These are phyloP conservation scores for Tupiocoris notatus DNA, from an alignment of 2,888 invertebrate species.

Conservation along the genomic window DNA sequence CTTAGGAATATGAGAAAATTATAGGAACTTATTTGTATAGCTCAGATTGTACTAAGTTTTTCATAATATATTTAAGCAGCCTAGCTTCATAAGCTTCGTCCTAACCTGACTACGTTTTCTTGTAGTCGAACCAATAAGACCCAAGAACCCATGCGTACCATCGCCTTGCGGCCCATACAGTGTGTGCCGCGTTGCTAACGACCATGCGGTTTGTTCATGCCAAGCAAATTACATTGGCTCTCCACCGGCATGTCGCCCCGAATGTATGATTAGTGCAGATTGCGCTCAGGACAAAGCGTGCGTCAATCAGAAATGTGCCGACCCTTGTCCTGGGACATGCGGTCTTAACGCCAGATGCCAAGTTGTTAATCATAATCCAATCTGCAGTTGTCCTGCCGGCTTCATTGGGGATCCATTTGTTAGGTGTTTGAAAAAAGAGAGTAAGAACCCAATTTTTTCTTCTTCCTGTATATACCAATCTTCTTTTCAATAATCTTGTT, in stretches of 20 bases:
- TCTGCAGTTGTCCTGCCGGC: conserved; percentile 63
- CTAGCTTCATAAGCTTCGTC: too few relatives aligned
- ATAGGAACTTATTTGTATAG: too few relatives aligned
- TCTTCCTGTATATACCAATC: not conserved
- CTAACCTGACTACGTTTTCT: too few relatives aligned
- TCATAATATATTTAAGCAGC: too few relatives aligned
- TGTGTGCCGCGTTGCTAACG: conserved; percentile 68
- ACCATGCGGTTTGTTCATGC: conserved; percentile 75
- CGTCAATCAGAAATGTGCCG: conserved; percentile 71
- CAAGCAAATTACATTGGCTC: conserved; percentile 69
- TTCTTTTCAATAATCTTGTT: not conserved
- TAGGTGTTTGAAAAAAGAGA: conserved; percentile 55
- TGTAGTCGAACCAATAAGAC: conserved; percentile 54
- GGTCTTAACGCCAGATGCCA: conserved; percentile 74
- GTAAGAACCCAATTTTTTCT: conserved; percentile 26
- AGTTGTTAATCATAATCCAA: conserved; percentile 74
- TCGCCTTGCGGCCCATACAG: conserved; percentile 79
- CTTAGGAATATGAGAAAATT: too few relatives aligned
- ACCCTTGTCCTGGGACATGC: conserved; percentile 75
- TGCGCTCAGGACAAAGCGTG: conserved; percentile 74
- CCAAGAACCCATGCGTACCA: conserved; percentile 69
- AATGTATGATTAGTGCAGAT: conserved; percentile 76
- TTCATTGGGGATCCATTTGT: conserved; percentile 63
- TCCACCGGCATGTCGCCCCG: conserved; percentile 74
- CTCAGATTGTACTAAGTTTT: too few relatives aligned